Evolutionary conservation across 2,113 vertebrate genomes (phyloP).

Genomic region (crab-eating macaque (Macaca fascicularis)): T2T-MFA8v1.1 NC_088377.1:80046001-80046500

Average conservation of each 20-base stretch:
- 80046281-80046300: background rate
- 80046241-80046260: fast-evolving
- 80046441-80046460: background rate
- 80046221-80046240: background rate
- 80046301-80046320: fast-evolving
- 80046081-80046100: background rate
- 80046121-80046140: background rate
- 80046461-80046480: too few species aligned
- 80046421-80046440: background rate
- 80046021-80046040: too few species aligned
- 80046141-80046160: background rate
- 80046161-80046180: background rate
- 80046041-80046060: background rate
- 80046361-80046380: background rate
- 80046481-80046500: background rate
- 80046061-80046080: background rate
- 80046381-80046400: too few species aligned
- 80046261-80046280: background rate
- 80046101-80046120: background rate
- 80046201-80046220: background rate
- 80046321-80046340: background rate
- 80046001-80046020: background rate
- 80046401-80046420: background rate
- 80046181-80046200: background rate
- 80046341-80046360: background rate